Base-by-base conservation (phyloP, 1,140 invertebrate species). In the Pseudomyrmex flavicornis region DNA sequence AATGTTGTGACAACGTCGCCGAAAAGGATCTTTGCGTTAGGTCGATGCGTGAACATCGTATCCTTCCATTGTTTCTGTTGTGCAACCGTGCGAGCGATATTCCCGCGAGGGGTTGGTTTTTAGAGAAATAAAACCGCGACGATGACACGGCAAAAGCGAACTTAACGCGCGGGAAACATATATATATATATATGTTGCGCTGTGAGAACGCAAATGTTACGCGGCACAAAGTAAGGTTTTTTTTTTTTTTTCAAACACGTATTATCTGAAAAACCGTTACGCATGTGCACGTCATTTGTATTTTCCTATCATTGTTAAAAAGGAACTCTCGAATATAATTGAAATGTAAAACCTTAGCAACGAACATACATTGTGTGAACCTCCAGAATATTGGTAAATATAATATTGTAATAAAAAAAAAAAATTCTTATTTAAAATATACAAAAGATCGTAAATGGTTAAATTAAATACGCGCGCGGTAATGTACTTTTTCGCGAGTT, bases 1-100 rank as follows among this genome's bases (percentile, higher is more conserved):
- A 88, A 88, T 86, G 87, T 88, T 88, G 76, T 88, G 87, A 88
- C 84, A 89, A 52, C 13, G 85, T 35, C 72, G 26, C 83, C 83
- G 58, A 62, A 80, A 82, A 85, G 58, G 77, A 84, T 48, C 35
- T 70, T 20, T 1, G 56, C n/a, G 44, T 80, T 61, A 61, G 76
- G 22, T 48, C 66, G 54, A 80, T 68, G 85, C 69, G 77, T 74
- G 58, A 44, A 22, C 15, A 73, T 22, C 58, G 48, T 61, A 20
- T 72, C 8, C 17, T 46, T 17, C 17, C 70, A 75, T 87, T 84
- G 82, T 88, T 83, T 88, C 75, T 80, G 50, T 69, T 26, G 22
- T 46, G 20, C 22, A 70, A 48, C 54, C 20, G 56, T 59, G 15
- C n/a, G 35, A 35, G 63, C 15, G 46, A 70, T 70, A 48, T 20